A percentile compares a stretch with the other conserved stretches of the same genome.
Conservation (phyloP, 2,113 vertebrate species). For the Athene cunicularia region DNA sequence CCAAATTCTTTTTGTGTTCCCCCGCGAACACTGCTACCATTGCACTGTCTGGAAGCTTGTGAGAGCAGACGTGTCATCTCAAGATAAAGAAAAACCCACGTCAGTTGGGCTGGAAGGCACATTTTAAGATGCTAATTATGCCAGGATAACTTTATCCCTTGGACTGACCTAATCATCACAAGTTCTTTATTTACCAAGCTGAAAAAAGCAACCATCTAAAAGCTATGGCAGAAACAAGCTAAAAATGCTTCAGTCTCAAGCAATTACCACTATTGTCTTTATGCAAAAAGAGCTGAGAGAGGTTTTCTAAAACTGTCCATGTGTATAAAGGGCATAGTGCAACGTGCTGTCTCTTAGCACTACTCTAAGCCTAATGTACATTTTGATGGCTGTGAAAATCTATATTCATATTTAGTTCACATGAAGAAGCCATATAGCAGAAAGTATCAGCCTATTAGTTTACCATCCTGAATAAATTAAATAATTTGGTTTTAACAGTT, state of each 20-base stretch:
- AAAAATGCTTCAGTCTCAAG: constrained; percentile 54
- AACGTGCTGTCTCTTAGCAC: constrained; percentile 39
- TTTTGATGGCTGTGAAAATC: not conserved
- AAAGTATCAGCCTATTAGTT: not conserved
- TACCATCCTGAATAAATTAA: not conserved
- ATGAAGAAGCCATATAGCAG: not conserved
- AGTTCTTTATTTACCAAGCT: constrained; percentile 53
- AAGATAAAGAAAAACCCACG: constrained; percentile 12
- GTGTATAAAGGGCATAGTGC: constrained; percentile 37
- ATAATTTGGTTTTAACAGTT: not conserved
- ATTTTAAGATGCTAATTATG: constrained; percentile 62
- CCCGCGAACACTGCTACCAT: not conserved
- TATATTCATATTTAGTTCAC: not conserved
- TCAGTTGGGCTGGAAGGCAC: constrained; percentile 38
- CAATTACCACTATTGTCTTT: constrained; percentile 65
- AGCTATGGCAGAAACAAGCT: constrained; percentile 37
- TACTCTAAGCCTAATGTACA: not conserved
- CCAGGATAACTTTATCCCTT: constrained; percentile 58
- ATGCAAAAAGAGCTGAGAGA: constrained; percentile 55
- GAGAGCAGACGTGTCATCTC: not conserved
- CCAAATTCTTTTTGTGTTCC: not conserved
- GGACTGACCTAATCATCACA: constrained; percentile 66
- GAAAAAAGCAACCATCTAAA: constrained; percentile 60
- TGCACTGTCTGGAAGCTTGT: constrained; percentile 19
- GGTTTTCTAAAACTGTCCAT: constrained; percentile 60